phyloP scores from a whole-genome alignment of 1,140 invertebrate genomes.

The Caenorhabditis latens region DNA sequence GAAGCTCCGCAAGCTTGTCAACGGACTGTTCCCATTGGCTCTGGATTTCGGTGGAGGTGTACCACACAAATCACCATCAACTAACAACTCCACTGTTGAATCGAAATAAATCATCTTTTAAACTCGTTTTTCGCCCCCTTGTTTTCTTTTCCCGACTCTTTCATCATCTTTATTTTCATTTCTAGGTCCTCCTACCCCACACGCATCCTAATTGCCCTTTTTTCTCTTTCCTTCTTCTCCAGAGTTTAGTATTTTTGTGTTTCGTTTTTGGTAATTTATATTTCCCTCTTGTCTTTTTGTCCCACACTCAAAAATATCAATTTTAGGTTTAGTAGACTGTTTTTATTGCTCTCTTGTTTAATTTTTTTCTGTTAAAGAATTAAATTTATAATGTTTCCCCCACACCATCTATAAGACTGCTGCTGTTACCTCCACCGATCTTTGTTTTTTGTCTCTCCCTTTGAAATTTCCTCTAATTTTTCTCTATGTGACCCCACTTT shows the following conservation, averaged over 20 bases:
- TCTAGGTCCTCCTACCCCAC: not conserved
- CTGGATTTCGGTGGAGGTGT: constrained; percentile 60
- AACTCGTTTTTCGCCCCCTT: not conserved
- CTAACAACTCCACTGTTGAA: not conserved
- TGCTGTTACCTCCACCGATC: constrained; percentile 45
- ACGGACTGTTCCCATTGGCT: constrained; percentile 61
- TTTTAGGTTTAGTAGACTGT: constrained; percentile 55
- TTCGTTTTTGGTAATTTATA: not conserved
- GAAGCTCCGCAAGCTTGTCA: constrained; percentile 50
- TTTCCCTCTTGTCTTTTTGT: not conserved
- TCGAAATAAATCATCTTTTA: not conserved
- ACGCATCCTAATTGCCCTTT: not conserved
- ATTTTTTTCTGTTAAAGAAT: constrained; percentile 43
- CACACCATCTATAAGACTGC: not conserved
- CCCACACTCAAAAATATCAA: constrained; percentile 18
- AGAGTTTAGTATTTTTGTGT: not conserved
- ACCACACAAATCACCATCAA: not conserved
- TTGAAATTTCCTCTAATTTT: not conserved
- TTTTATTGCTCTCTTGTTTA: not conserved
- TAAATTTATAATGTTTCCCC: not conserved
- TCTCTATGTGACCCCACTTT: not conserved
- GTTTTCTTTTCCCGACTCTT: not conserved
- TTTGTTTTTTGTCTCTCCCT: not conserved
- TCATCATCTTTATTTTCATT: not conserved
- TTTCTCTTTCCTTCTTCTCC: not conserved